Evolutionary conservation across 2,113 vertebrate genomes (phyloP).

Genomic region (Lichenostomus cassidix): DNA sequence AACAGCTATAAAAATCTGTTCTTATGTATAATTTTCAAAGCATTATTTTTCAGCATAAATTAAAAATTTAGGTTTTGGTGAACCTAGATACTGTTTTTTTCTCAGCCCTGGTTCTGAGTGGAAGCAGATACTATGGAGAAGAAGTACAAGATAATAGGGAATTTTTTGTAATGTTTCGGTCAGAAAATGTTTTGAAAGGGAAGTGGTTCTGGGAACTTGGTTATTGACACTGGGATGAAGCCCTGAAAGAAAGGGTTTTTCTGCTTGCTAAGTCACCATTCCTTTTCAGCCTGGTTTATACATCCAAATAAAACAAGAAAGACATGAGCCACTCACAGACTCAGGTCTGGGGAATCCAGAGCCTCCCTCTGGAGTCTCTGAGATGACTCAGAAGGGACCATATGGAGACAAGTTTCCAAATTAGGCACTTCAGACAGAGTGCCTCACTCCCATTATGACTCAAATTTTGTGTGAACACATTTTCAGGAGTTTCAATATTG

Average conservation of each 20-base stretch:
- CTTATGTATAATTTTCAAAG: background rate
- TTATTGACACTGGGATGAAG: background rate
- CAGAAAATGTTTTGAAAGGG: background rate
- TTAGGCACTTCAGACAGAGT: background rate
- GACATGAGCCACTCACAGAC: background rate
- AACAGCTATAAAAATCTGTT: background rate
- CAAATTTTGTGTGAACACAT: background rate
- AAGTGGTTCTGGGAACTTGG: background rate
- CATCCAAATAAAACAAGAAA: background rate
- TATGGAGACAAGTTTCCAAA: background rate
- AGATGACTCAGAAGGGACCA: background rate
- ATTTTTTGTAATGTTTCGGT: background rate
- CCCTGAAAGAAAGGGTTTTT: background rate
- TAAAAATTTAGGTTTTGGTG: background rate
- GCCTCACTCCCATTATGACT: background rate
- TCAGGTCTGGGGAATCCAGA: background rate
- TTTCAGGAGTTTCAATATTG: constrained; percentile 26
- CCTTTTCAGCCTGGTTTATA: background rate
- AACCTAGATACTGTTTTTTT: background rate
- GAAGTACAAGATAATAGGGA: background rate
- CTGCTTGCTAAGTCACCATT: background rate
- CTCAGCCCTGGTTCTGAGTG: background rate
- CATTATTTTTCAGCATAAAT: background rate
- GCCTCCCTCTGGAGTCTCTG: background rate
- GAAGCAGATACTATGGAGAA: background rate